phyloP scores from a whole-genome alignment of 1,140 invertebrate genomes.

The Bicyclus anynana region DNA sequence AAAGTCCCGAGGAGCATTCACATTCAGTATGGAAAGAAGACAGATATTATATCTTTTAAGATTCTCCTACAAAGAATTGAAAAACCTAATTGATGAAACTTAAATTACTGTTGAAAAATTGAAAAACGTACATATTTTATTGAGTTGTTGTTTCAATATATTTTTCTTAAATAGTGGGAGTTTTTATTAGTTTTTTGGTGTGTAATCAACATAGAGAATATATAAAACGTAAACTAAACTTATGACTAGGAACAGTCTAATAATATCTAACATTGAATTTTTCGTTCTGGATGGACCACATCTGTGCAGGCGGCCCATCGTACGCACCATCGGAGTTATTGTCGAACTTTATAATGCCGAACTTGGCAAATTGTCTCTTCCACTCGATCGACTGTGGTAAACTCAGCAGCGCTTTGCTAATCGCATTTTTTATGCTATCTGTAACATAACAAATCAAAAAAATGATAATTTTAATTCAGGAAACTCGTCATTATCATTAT shows the following conservation, averaged over 20 bases:
- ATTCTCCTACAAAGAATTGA: slow-evolving; percentile 38
- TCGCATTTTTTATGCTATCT: slow-evolving; percentile 72
- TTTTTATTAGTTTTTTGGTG: slow-evolving; percentile 43
- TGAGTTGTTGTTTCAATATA: slow-evolving; percentile 1
- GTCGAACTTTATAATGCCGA: slow-evolving; percentile 75
- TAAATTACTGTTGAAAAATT: background rate
- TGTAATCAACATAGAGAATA: slow-evolving; percentile 68
- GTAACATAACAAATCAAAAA: slow-evolving; percentile 28
- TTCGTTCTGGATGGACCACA: slow-evolving; percentile 75
- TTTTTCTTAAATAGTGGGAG: slow-evolving; percentile 16
- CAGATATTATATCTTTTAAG: slow-evolving; percentile 41
- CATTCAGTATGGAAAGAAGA: slow-evolving; percentile 43
- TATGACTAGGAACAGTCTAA: slow-evolving; percentile 67
- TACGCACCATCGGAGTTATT: slow-evolving; percentile 73
- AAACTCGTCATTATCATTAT: too few species aligned
- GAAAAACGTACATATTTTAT: background rate
- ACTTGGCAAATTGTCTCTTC: slow-evolving; percentile 73
- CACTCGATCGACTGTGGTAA: slow-evolving; percentile 65
- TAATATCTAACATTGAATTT: slow-evolving; percentile 78
- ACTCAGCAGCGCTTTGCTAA: slow-evolving; percentile 65
- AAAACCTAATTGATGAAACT: slow-evolving; percentile 2
- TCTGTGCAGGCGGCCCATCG: slow-evolving; percentile 72
- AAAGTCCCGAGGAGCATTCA: slow-evolving; percentile 42
- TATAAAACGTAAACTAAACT: slow-evolving; percentile 71
- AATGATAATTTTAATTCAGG: background rate